phyloP scores from a whole-genome alignment of 2,113 vertebrate species.

The Varanus komodoensis region DNA sequence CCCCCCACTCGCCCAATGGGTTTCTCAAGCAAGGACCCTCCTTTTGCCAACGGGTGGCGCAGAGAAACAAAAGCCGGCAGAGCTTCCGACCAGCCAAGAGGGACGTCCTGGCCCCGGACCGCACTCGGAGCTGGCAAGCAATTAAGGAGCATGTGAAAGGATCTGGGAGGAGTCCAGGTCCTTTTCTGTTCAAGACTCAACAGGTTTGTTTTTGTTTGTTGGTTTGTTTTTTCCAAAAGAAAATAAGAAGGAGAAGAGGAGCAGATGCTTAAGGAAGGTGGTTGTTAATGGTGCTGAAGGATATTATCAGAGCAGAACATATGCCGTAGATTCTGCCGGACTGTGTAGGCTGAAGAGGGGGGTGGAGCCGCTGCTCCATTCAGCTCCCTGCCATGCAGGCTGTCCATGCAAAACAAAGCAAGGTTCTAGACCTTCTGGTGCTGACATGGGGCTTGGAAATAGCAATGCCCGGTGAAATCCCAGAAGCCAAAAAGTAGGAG shows the following conservation, averaged over 20 bases:
- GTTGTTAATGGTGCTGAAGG: background rate
- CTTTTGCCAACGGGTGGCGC: background rate
- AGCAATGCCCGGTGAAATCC: background rate
- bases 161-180: background rate
- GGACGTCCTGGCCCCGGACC: background rate
- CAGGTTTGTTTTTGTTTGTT: background rate
- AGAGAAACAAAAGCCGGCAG: background rate
- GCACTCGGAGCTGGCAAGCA: background rate
- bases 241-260: background rate
- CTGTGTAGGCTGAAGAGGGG: background rate
- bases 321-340: background rate
- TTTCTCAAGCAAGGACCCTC: background rate
- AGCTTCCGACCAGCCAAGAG: background rate
- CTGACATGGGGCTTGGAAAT: background rate
- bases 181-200: background rate
- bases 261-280: background rate
- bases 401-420: background rate
- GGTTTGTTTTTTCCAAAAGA: background rate
- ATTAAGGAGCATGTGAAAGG: background rate
- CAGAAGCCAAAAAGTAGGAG: background rate
- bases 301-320: slow-evolving; percentile 5
- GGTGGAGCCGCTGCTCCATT: too few species aligned
- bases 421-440: background rate
- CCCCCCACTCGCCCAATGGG: background rate
- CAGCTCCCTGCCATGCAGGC: background rate